Percentiles rank a stretch among this genome's conserved stretches.
These are phyloP conservation scores for Zelleria hepariella DNA, from an alignment of 2,888 invertebrate genomes.

Conservation along the genomic window DNA sequence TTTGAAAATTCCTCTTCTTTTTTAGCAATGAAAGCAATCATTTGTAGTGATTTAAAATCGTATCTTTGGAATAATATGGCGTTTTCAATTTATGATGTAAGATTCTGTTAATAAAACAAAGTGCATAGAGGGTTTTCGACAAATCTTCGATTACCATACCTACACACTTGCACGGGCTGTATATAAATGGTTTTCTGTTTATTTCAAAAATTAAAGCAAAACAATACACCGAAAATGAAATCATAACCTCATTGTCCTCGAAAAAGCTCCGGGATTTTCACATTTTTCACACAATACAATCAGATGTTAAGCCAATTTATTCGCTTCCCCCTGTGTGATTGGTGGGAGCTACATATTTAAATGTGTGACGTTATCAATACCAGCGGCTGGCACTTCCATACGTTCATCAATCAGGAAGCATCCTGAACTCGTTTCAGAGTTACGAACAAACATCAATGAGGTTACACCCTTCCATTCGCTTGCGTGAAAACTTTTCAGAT, in stretches of 20 bases:
- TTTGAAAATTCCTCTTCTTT: no score
- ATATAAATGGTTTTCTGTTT: background rate
- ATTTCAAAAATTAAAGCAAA: background rate
- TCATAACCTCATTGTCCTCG: no score
- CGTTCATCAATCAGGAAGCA: slow-evolving; percentile 63
- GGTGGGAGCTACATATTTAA: slow-evolving; percentile 35
- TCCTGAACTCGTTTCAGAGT: slow-evolving; percentile 60
- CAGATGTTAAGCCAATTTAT: background rate
- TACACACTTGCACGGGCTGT: no score
- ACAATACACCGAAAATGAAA: no score
- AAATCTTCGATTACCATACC: no score
- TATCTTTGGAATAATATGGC: no score
- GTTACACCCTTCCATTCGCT: slow-evolving; percentile 38
- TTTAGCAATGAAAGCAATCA: no score
- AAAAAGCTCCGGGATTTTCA: no score
- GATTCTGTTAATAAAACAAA: background rate
- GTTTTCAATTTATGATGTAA: no score
- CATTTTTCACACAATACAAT: background rate
- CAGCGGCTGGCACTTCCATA: slow-evolving; percentile 14
- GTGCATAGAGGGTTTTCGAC: background rate
- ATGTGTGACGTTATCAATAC: slow-evolving; percentile 51
- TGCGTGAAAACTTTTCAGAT: slow-evolving; percentile 62
- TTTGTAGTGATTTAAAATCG: no score
- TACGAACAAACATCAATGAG: slow-evolving; percentile 49
- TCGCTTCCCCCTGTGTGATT: slow-evolving; percentile 9